Base-by-base conservation (phyloP, 2,888 invertebrate genomes). In the Ormyrus labotus region DNA sequence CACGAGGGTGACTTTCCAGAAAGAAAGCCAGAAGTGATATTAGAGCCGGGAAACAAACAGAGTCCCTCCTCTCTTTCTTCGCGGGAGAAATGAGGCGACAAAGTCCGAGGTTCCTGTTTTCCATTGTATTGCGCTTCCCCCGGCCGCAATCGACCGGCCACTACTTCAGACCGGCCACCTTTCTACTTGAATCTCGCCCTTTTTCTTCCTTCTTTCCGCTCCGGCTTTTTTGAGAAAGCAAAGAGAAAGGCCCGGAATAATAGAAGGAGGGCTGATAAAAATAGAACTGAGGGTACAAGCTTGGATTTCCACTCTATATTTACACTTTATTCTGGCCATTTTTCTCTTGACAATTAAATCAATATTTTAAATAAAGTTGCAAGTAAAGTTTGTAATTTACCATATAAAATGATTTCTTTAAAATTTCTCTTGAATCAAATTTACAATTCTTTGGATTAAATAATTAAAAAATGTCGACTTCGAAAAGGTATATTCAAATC, bases 11-110 rank as follows among this genome's bases (percentile, higher is more conserved):
- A 82, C 8, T 9, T 63, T 83, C 84, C 79, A 83, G 78, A 68
- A 81, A 78, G 34, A 65, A 77, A 78, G 81, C 79, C 78, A 76
- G 34, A 34, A 79, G 82, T 84, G 82, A 82, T 81, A 81, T 75
- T 80, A 71, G 61, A 67, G 69, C n/a, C 9, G 10, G 47, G 13
- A 45, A 65, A 60, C 60, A 51, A 60, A 61, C 60, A n/a, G 47
- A 7, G 53, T 55, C 10, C 34, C 58, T 67, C 13, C 34, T 47
- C 13, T 57, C 60, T 48, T 53, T 19, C 5, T 50, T 69, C 8
- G 45, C 67, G 80, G 34, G 63, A 83, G 82, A 84, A 85, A 84
- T 82, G 84, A 84, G 84, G 84, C 85, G 83, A 85, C 85, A 85
- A 85, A 85, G 83, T 85, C 78, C 78, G 77, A 78, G 81, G 78